phyloP scores from a whole-genome alignment of 2,797 vertebrate genomes.

The Microtus californicus region DNA sequence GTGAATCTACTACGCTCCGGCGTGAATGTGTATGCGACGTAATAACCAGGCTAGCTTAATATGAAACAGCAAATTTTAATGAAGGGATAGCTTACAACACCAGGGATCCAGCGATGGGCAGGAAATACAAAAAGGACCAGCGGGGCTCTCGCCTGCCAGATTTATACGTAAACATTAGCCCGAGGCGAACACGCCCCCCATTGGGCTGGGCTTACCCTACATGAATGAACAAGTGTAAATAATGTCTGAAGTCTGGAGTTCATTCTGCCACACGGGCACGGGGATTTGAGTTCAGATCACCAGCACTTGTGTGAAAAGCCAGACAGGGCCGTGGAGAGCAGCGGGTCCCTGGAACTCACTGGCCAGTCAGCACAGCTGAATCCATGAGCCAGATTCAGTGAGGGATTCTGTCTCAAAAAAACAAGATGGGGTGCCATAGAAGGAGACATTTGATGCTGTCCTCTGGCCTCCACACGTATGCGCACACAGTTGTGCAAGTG shows the following conservation, averaged over 20 bases:
- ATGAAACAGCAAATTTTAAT: no score
- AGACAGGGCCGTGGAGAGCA: no score
- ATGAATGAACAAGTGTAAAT: not conserved
- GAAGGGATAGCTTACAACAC: no score
- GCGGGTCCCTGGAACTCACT: not conserved
- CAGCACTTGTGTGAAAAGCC: not conserved
- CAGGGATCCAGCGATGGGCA: no score
- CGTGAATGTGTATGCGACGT: no score
- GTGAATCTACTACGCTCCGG: not conserved
- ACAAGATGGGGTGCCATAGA: not conserved
- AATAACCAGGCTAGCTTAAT: no score
- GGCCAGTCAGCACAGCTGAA: not conserved
- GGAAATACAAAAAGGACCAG: no score
- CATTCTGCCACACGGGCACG: not conserved
- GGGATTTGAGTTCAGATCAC: not conserved
- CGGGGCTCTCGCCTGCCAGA: accelerated
- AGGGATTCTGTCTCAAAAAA: not conserved
- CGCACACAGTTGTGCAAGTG: no score
- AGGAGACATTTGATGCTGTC: not conserved
- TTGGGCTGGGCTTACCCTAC: no score
- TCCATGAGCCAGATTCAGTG: no score
- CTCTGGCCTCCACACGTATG: not conserved
- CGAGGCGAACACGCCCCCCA: no score
- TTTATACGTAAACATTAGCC: no score
- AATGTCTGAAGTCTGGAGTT: not conserved